Evolutionary conservation across 2,888 invertebrate genomes (phyloP), one percentile per base, ranked within the genome.

Genomic region (Acanthosepion pharaonis): DNA sequence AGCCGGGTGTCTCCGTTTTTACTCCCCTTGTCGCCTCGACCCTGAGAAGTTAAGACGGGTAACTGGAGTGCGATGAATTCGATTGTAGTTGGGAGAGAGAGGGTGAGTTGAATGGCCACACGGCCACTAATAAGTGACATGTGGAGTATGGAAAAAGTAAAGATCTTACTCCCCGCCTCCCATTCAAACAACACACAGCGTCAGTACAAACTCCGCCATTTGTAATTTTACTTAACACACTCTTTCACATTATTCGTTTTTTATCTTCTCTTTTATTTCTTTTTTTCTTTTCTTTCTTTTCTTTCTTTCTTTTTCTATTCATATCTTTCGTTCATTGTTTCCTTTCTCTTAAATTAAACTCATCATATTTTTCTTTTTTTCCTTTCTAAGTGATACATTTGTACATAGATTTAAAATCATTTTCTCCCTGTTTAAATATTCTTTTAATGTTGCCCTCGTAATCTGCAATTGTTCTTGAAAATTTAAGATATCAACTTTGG

Each of bases 11-110:
- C 18, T 78, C 78, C 78, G 78, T 3, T 78, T 33, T n/a, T 33
- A n/a, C 11, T n/a, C 1, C 78, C 33, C 33, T n/a, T 78, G n/a
- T 5, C n/a, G n/a, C 78, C 20, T 78, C 78, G n/a, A 18, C 33
- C 78, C 78, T 78, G 78, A n/a, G 78, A n/a, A 78, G 78, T 78
- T 78, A n/a, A n/a, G n/a, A 78, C 33, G 78, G 78, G n/a, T 78
- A 33, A 78, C n/a, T 78, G n/a, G 15, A 78, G n/a, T 15, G 78
- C 33, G 15, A 33, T 11, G 78, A 33, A n/a, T 33, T 33, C 23
- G 59, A 59, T 59, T 23, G 59, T 23, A 20, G 59, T 59, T 20
- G 25, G 23, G 20, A 23, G 78, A 23, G 78, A 78, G 5, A 78
- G n/a, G n/a, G 11, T 11, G n/a, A 33, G n/a, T 28, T 78, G 78